Percentiles rank a stretch among this genome's conserved stretches.
These are phyloP conservation scores for Stichodactyla helianthus DNA, from an alignment of 64 coral and sea anemone genomes.

Conservation along the genomic window DNA sequence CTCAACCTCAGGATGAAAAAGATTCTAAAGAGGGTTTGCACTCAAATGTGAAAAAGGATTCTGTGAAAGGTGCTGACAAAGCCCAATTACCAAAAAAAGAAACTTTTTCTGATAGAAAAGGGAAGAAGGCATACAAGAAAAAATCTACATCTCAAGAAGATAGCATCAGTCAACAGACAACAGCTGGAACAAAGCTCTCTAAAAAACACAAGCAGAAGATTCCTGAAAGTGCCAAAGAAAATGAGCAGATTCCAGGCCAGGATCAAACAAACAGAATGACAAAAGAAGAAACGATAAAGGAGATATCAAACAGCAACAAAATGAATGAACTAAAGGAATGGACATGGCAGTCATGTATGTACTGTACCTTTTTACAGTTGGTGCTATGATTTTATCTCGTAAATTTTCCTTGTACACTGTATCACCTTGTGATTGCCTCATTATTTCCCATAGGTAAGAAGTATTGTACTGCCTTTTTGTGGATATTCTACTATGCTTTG, in stretches of 20 bases:
- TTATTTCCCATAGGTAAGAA: background rate
- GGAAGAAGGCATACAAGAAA: background rate
- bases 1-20: constrained; percentile 1
- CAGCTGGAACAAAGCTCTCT: background rate
- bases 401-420: background rate
- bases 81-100: background rate
- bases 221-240: background rate
- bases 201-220: background rate
- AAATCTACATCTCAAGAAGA: background rate
- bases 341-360: background rate
- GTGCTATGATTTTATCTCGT: background rate
- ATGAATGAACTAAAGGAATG: background rate
- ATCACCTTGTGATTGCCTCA: background rate
- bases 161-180: background rate
- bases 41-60: constrained; percentile 2
- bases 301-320: constrained; percentile 9
- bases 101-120: background rate
- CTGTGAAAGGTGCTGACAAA: background rate
- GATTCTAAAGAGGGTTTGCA: too few relatives aligned
- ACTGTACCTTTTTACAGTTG: background rate
- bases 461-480: background rate
- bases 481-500: background rate
- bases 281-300: background rate
- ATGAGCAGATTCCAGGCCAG: background rate
- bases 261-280: background rate